A percentile compares a stretch with the other conserved stretches of the same genome.
These are phyloP conservation scores for Pachyuromys duprasi DNA, from an alignment of 2,797 vertebrate genomes.

Conservation along the genomic window DNA sequence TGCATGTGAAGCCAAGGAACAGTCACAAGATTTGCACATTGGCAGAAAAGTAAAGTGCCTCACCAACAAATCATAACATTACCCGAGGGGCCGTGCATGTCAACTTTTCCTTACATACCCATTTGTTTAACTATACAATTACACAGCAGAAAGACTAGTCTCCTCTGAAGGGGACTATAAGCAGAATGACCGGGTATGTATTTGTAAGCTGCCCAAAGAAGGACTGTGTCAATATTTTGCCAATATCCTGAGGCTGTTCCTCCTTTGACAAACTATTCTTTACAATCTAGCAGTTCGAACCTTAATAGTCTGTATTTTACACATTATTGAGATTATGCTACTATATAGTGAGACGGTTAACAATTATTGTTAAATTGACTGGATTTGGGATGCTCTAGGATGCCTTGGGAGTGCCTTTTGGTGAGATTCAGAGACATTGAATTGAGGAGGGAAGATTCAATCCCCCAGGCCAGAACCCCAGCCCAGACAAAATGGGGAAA, in stretches of 20 bases:
- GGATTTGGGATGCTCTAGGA: background rate
- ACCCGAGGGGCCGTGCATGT: background rate
- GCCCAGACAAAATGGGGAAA: background rate
- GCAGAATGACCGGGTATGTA: background rate
- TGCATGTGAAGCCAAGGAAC: background rate
- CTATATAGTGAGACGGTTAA: background rate
- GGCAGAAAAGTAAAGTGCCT: background rate
- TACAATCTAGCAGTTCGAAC: background rate
- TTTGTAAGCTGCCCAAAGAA: background rate
- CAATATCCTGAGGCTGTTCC: background rate
- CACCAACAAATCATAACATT: background rate
- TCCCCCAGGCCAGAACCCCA: no score
- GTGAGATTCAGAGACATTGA: background rate
- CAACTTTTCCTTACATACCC: background rate
- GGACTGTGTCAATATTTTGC: background rate
- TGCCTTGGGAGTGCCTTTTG: background rate
- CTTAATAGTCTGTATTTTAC: background rate
- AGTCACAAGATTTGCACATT: background rate
- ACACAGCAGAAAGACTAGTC: background rate
- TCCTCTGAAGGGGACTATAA: background rate
- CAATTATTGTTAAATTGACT: background rate
- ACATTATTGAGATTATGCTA: background rate
- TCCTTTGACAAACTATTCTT: background rate
- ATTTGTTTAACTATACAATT: background rate
- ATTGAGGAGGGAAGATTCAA: background rate